These are phyloP conservation scores for Melanotus villosus DNA, from an alignment of 2,888 invertebrate genomes.

Conservation along the genomic window DNA sequence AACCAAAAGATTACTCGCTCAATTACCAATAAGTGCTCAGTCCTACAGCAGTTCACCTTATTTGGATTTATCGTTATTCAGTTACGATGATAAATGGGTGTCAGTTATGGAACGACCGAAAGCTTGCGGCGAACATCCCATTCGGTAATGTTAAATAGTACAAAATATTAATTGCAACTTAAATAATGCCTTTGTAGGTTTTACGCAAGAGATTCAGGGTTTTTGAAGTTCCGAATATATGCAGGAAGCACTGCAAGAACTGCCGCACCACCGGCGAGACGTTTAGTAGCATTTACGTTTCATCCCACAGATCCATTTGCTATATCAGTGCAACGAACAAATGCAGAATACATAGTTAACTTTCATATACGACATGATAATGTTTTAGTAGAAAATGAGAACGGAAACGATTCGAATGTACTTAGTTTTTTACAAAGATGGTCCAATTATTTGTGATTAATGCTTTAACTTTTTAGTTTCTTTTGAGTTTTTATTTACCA, in stretches of 20 bases:
- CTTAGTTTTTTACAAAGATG: constrained; percentile 45
- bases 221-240: constrained; percentile 81
- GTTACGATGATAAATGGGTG: constrained; percentile 96
- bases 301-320: constrained; percentile 97
- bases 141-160: constrained; percentile 74
- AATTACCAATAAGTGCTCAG: constrained; percentile 95
- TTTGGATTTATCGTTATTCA: constrained; percentile 90
- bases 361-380: constrained; percentile 78
- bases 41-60: constrained; percentile 95
- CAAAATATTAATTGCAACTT: constrained; percentile 23
- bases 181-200: constrained; percentile 78
- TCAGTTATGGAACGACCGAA: constrained; percentile 96
- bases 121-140: constrained; percentile 92
- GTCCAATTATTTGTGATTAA: constrained; percentile 22
- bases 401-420: constrained; percentile 47
- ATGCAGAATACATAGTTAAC: constrained; percentile 94
- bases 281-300: constrained; percentile 94
- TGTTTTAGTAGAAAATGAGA: constrained; percentile 30
- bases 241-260: constrained; percentile 77
- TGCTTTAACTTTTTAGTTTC: background rate
- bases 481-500: too few species aligned
- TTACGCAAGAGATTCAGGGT: constrained; percentile 85
- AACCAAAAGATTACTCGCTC: constrained; percentile 88
- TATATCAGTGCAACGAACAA: constrained; percentile 94
- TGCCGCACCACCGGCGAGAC: constrained; percentile 78